These are phyloP conservation scores for Ischnura elegans DNA, from an alignment of 2,888 invertebrate species.

Conservation along the genomic window DNA sequence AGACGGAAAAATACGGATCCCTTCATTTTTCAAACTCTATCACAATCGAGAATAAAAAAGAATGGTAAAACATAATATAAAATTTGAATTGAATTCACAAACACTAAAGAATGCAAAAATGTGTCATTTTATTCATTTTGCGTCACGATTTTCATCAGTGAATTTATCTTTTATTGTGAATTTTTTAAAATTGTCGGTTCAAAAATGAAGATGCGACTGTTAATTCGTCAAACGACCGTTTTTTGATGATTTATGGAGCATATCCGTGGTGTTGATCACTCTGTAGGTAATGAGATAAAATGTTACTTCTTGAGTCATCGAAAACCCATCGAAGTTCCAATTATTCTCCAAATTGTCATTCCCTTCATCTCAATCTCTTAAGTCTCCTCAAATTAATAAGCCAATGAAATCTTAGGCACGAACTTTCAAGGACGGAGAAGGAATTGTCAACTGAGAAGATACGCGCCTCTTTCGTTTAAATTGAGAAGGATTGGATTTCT, in stretches of 20 bases:
- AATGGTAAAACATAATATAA: no score
- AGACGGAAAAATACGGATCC: no score
- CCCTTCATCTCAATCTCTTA: background rate
- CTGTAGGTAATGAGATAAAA: background rate
- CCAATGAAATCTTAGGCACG: background rate
- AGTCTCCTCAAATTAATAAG: background rate
- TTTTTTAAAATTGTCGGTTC: no score
- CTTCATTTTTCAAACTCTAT: no score
- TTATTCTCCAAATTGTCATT: slow-evolving; percentile 21
- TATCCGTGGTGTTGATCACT: background rate
- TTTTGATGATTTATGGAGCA: background rate
- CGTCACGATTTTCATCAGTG: no score
- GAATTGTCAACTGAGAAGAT: background rate
- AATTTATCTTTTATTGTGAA: no score
- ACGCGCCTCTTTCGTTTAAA: background rate
- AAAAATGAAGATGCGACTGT: no score
- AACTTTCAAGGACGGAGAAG: background rate
- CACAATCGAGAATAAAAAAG: no score
- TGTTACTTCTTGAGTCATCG: background rate
- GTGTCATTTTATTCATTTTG: no score
- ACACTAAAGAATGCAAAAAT: no score
- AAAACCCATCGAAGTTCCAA: slow-evolving; percentile 27
- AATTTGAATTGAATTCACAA: no score
- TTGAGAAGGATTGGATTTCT: background rate
- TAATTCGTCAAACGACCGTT: no score